These are phyloP conservation scores for Eubucco bourcierii DNA, from an alignment of 2,113 vertebrate species.

Conservation along the genomic window DNA sequence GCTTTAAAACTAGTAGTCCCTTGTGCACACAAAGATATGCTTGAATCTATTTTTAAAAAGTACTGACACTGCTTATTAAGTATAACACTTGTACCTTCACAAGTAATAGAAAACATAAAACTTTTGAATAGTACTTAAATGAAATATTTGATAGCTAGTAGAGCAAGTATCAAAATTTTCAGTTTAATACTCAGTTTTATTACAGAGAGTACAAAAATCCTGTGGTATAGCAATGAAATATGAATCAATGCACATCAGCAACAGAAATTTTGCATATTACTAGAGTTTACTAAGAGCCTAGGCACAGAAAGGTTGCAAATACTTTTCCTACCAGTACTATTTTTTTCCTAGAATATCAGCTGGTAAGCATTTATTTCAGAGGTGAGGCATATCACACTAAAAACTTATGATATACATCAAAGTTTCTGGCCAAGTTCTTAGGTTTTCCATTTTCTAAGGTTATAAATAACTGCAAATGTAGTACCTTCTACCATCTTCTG, in stretches of 20 bases:
- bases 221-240: not conserved
- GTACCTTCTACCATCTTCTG: not conserved
- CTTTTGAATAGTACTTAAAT: not conserved
- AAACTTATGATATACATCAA: not conserved
- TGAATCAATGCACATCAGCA: not conserved
- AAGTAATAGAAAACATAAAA: not conserved
- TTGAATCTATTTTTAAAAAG: not conserved
- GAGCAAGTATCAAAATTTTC: not conserved
- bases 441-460: slow-evolving; percentile 24
- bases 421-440: not conserved
- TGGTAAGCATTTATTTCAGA: slow-evolving; percentile 20
- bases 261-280: not conserved
- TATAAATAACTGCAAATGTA: slow-evolving; percentile 41
- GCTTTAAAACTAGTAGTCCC: not conserved
- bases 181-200: not conserved
- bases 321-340: not conserved
- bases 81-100: too few relatives aligned
- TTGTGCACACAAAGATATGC: not conserved
- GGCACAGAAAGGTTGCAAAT: not conserved
- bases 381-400: not conserved
- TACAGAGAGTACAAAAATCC: not conserved
- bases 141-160: not conserved
- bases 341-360: slow-evolving; percentile 3
- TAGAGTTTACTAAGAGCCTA: not conserved
- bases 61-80: not conserved